A percentile compares a stretch with the other conserved stretches of the same genome.
phyloP scores from a whole-genome alignment of 1,140 invertebrate species.

The Ceratina japonica region DNA sequence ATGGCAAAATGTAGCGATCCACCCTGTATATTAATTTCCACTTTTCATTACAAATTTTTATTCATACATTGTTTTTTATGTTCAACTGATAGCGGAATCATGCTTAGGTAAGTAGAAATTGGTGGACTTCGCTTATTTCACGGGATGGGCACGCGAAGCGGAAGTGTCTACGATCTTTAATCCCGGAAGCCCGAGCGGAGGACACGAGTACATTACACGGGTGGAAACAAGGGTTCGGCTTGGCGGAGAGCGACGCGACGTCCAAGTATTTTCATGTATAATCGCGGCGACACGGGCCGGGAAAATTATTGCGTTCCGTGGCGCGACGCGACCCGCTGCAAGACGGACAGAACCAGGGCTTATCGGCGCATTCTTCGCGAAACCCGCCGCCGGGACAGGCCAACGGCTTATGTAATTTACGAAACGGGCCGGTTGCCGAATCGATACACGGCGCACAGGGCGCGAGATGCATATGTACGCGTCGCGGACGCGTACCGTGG shows the following conservation, averaged over 20 bases:
- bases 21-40: no score
- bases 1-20: no score
- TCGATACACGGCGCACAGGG: constrained; percentile 12
- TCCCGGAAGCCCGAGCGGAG: no score
- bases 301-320: constrained; percentile 48
- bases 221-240: no score
- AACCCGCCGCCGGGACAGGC: constrained; percentile 7
- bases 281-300: constrained; percentile 13
- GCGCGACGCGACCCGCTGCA: constrained; percentile 26
- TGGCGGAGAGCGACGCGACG: constrained; percentile 6
- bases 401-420: constrained; percentile 20
- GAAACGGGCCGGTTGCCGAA: not conserved
- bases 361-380: constrained; percentile 42
- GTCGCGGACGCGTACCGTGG: not conserved
- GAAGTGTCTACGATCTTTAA: no score
- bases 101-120: no score
- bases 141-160: no score
- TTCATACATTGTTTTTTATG: no score
- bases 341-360: constrained; percentile 31
- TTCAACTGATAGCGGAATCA: no score
- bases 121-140: no score
- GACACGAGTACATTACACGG: no score
- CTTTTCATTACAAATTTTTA: no score
- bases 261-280: constrained; percentile 47
- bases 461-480: not conserved